phyloP scores from a whole-genome alignment of 2,888 invertebrate genomes.

The Pollenia griseotomentosa region DNA sequence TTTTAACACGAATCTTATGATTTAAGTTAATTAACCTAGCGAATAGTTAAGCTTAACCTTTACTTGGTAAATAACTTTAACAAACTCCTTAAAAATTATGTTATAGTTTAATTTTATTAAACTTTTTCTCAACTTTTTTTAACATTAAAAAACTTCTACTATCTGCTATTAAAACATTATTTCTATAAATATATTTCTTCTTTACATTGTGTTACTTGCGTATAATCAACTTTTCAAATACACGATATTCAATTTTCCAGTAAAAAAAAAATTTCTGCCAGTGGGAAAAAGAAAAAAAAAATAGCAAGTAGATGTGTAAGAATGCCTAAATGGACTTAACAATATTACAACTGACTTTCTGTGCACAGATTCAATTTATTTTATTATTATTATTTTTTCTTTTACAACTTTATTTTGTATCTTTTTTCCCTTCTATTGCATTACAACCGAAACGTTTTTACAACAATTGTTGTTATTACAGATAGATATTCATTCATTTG shows the following conservation, averaged over 20 bases:
- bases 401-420: constrained; percentile 11
- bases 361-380: constrained; percentile 62
- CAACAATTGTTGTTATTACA: constrained; percentile 56
- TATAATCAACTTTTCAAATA: constrained; percentile 53
- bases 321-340: constrained; percentile 55
- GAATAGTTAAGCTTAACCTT: too few relatives aligned
- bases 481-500: constrained; percentile 38
- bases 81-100: too few relatives aligned
- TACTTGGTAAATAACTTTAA: too few relatives aligned
- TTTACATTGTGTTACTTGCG: background rate
- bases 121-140: background rate
- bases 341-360: constrained; percentile 56
- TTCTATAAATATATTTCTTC: background rate
- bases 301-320: constrained; percentile 13
- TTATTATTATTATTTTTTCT: constrained; percentile 2
- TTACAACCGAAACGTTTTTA: constrained; percentile 14
- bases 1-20: too few relatives aligned
- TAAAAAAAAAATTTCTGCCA: constrained; percentile 3
- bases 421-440: background rate
- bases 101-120: background rate
- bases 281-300: background rate
- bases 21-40: too few relatives aligned
- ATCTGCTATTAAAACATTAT: background rate
- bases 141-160: background rate
- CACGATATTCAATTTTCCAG: constrained; percentile 33